Conservation (phyloP, 2,888 invertebrate genomes). For the Disparrhopalites patrizii region DNA sequence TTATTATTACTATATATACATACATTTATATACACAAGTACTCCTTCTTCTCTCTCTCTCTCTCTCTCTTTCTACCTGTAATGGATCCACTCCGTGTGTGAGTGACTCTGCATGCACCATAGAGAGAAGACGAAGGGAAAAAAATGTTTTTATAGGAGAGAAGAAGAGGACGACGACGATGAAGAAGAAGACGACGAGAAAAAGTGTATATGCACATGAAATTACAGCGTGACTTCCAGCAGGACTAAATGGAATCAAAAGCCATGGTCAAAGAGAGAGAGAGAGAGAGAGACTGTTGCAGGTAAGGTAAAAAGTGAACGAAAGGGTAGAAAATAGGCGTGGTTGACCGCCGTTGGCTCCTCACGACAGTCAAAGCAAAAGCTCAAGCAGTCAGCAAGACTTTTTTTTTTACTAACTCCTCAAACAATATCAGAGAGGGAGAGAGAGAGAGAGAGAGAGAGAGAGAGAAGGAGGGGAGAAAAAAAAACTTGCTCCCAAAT, state of each 20-base stretch:
- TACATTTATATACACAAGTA: neutral
- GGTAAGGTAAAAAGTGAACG: conserved; percentile 22
- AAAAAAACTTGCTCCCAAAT: conserved; percentile 28
- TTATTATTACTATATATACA: neutral
- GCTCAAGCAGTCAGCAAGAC: conserved; percentile 19
- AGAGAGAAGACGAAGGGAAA: no score
- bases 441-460: neutral
- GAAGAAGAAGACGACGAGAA: no score
- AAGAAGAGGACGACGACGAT: no score
- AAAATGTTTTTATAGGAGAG: no score
- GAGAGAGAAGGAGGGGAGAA: conserved; percentile 1
- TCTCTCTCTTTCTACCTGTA: no score
- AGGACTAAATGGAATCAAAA: conserved; percentile 24
- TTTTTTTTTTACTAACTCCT: neutral
- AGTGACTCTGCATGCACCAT: no score
- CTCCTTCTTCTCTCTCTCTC: neutral
- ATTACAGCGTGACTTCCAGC: conserved; percentile 29
- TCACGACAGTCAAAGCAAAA: conserved; percentile 31
- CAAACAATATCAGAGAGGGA: conserved; percentile 4
- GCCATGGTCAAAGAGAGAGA: conserved; percentile 18
- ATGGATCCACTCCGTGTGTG: no score
- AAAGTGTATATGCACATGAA: conserved; percentile 4
- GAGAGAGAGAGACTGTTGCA: conserved; percentile 5
- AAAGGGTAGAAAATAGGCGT: conserved; percentile 32
- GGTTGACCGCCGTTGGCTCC: conserved; percentile 33